Conservation (phyloP, 2,888 invertebrate species). For the Sepiola atlantica region DNA sequence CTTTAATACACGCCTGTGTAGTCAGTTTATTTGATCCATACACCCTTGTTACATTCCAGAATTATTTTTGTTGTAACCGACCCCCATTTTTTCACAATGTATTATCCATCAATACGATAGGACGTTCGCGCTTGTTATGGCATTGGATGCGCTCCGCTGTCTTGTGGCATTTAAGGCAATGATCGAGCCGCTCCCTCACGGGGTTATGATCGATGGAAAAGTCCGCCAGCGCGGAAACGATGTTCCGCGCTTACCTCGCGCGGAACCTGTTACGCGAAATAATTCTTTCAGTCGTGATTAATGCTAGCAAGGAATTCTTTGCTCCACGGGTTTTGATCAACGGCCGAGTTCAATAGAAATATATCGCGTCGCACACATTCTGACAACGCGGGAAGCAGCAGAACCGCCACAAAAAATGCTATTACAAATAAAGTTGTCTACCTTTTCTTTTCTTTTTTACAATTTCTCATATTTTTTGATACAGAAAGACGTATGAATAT, state of each 20-base stretch:
- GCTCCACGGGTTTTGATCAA: neutral
- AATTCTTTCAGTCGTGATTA: constrained; percentile 21
- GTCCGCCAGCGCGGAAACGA: neutral
- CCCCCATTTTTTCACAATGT: neutral
- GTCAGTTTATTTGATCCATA: no score
- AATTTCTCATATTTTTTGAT: no score
- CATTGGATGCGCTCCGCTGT: neutral
- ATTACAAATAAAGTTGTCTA: no score
- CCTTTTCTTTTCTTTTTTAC: no score
- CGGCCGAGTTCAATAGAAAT: neutral
- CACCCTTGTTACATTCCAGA: no score
- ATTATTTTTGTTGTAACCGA: no score
- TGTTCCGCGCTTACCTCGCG: neutral
- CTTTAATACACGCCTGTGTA: no score
- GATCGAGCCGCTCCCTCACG: neutral
- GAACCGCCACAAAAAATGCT: neutral
- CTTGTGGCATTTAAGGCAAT: neutral
- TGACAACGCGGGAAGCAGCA: neutral
- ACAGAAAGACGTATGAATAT: no score
- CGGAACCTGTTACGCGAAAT: neutral
- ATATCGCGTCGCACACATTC: neutral
- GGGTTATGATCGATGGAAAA: neutral
- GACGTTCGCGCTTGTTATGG: neutral
- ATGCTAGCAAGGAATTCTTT: constrained; percentile 1
- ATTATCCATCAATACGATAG: neutral